Percentiles rank a stretch among this genome's conserved stretches.
phyloP scores from a whole-genome alignment of 2,113 vertebrate species.

The Neodontobutis hainanensis region DNA sequence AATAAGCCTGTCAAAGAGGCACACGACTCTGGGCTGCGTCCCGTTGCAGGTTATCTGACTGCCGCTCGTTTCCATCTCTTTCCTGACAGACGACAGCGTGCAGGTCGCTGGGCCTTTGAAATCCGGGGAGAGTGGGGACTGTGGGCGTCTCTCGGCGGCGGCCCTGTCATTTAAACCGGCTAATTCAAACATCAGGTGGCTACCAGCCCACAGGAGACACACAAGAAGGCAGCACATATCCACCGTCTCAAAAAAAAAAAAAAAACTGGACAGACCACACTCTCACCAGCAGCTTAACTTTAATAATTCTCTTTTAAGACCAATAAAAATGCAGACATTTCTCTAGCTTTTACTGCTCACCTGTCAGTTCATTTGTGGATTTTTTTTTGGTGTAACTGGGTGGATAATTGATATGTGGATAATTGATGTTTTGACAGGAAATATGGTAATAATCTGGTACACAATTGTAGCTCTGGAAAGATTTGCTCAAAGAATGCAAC shows the following conservation, averaged over 20 bases:
- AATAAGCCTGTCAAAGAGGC: constrained; percentile 82
- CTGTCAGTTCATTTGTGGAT: constrained; percentile 14
- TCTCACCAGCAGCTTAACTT: constrained; percentile 20
- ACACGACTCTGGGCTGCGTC: constrained; percentile 64
- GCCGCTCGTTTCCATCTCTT: constrained; percentile 74
- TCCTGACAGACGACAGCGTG: constrained; percentile 56
- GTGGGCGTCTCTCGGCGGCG: constrained; percentile 59
- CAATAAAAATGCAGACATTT: constrained; percentile 48
- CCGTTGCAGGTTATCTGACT: constrained; percentile 76
- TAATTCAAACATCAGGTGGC: constrained; percentile 74
- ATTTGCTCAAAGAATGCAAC: not conserved
- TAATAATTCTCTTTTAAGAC: constrained; percentile 58
- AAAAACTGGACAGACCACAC: constrained; percentile 19
- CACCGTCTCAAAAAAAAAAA: constrained; percentile 10
- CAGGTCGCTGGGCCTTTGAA: constrained; percentile 70
- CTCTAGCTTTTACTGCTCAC: not conserved
- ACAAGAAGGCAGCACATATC: constrained; percentile 6
- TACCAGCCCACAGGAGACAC: constrained; percentile 36
- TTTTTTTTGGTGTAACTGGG: constrained; percentile 19
- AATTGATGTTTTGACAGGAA: constrained; percentile 2
- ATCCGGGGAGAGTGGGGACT: constrained; percentile 68
- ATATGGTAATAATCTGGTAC: constrained; percentile 7
- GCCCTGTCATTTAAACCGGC: constrained; percentile 73
- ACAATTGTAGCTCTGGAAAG: not conserved
- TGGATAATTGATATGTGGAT: not conserved